Base-by-base conservation (phyloP, 92 coral and sea anemone species). In the Paramuricea clavata region DNA sequence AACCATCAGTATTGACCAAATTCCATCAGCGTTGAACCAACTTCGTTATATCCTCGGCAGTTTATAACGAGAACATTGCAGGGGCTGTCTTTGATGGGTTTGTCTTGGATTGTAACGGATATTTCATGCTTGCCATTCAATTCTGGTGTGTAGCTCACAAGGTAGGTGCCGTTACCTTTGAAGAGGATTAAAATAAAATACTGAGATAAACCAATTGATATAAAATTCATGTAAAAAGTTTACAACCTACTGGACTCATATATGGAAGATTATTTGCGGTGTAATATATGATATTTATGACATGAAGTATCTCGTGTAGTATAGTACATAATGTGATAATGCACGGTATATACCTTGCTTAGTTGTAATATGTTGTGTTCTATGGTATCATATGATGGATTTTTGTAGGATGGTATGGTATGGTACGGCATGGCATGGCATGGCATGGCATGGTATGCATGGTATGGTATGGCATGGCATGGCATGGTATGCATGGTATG, bases 1-100 rank as follows among this genome's bases (percentile, higher is more conserved):
- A 90, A n/a, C 98, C 98, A 59, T n/a, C n/a, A n/a, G n/a, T 95
- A 95, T 81, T 95, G 98, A 16, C 98, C 98, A 73, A 94, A 94
- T 72, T 92, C 93, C 90, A 94, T 92, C 30, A 97, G 91, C 30
- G 99, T 94, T 47, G 97, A 88, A 21, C 99, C 99, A 7, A 97
- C 99, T 70, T 97, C 99, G 87, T 93, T 86, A 85, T 97, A 97
- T 80, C 94, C 99, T 26, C 99, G 95, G 27, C 99, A 85, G 93
- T 97, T 97, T 89, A 97, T 91, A 2, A 97, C 99, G 30, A 97
- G 89, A 30, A 94, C 97, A 42, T 92, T 94, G 86, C 94, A 97
- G 33, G 99, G 99, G 56, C 99, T 97, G 87, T 93, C 99, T 89
- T 94, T 97, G 90, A 97, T 97, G 5, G 98, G 98, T 70, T 93